Conservation (phyloP, 2,888 invertebrate species). For the Ceraclea dissimilis region DNA sequence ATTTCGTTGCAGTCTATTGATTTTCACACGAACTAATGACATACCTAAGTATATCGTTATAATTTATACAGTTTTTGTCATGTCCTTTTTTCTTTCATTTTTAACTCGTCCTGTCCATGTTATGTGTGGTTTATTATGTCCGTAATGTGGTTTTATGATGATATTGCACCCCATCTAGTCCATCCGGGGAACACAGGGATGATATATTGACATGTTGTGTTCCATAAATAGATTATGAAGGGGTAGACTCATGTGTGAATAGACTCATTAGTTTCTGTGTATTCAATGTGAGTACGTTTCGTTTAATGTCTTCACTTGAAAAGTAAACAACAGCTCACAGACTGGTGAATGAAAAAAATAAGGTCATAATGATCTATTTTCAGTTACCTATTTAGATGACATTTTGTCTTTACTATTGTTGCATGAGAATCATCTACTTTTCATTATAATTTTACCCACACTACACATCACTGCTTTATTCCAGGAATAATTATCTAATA, state of each 20-base stretch:
- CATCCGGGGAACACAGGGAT: background rate
- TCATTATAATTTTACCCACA: no score
- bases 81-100: background rate
- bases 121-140: no score
- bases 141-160: no score
- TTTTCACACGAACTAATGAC: background rate
- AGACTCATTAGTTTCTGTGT: background rate
- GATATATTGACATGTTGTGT: background rate
- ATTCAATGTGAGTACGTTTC: background rate
- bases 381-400: no score
- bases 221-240: background rate
- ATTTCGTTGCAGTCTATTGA: background rate
- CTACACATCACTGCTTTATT: no score
- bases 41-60: slow-evolving; percentile 1
- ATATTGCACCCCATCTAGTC: no score
- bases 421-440: no score
- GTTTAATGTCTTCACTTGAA: background rate
- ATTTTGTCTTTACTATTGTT: no score
- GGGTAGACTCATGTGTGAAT: background rate
- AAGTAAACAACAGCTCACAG: background rate
- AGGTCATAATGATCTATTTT: background rate
- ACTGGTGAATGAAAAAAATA: background rate
- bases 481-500: no score
- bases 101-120: no score
- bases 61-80: background rate